Evolutionary conservation across 2,113 vertebrate genomes (phyloP).

Genomic region (Peromyscus polionotus): DNA sequence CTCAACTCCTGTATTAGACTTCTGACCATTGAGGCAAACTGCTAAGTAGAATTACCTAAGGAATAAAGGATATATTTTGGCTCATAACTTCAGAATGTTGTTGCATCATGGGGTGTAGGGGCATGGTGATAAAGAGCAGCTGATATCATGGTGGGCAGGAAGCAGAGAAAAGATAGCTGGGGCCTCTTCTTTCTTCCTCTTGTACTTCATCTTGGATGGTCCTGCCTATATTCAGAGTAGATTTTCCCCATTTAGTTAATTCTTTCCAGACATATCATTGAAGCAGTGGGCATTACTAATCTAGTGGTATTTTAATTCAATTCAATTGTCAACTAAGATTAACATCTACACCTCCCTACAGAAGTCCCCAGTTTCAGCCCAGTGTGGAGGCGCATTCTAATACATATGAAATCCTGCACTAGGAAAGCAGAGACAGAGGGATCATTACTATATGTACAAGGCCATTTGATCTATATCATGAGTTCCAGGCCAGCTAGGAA

Average conservation of each 20-base stretch:
- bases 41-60: background rate
- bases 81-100: background rate
- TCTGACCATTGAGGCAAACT: background rate
- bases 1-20: background rate
- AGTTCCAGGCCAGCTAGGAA: background rate
- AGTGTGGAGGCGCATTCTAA: background rate
- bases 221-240: background rate
- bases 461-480: background rate
- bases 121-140: background rate
- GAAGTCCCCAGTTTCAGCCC: background rate
- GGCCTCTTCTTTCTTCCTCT: background rate
- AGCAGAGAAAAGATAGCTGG: background rate
- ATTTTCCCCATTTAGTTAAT: background rate
- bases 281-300: background rate
- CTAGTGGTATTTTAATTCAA: background rate
- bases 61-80: background rate
- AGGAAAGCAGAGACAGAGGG: background rate
- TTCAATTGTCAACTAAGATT: background rate
- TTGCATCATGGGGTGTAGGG: background rate
- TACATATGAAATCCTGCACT: too few species aligned
- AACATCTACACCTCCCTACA: background rate
- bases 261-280: background rate
- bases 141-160: background rate
- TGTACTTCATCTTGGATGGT: background rate
- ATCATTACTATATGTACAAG: background rate